Evolutionary conservation across 2,113 vertebrate species (phyloP).

Genomic region (Oceanites oceanicus): DNA sequence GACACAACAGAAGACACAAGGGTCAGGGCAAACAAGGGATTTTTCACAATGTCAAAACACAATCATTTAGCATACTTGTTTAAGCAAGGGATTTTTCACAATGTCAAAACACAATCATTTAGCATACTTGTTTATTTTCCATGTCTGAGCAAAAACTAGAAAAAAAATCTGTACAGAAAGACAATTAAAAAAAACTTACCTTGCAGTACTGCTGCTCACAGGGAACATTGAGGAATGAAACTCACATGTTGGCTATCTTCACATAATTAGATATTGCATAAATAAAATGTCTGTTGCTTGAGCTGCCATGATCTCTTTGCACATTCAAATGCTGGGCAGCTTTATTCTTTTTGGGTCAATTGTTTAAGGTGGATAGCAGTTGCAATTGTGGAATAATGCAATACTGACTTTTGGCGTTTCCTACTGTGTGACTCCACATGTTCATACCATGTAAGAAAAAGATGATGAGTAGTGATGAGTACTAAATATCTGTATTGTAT

Average conservation of each 20-base stretch:
- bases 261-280: background rate
- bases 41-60: background rate
- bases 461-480: background rate
- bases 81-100: background rate
- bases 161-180: background rate
- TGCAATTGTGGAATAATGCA: background rate
- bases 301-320: background rate
- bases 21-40: background rate
- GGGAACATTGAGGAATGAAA: background rate
- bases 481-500: background rate
- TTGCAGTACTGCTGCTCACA: background rate
- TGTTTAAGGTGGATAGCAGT: background rate
- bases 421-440: background rate
- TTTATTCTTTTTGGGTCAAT: background rate
- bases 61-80: background rate
- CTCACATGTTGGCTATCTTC: background rate
- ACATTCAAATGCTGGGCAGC: background rate
- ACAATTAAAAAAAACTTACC: background rate
- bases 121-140: background rate
- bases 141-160: background rate
- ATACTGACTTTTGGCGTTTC: accelerated
- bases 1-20: background rate
- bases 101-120: background rate
- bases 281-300: background rate
- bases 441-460: accelerated